Percentiles rank a stretch among this genome's conserved stretches.
Evolutionary conservation across 2,888 invertebrate species (phyloP).

Genomic region (Heliconius ismenius): DNA sequence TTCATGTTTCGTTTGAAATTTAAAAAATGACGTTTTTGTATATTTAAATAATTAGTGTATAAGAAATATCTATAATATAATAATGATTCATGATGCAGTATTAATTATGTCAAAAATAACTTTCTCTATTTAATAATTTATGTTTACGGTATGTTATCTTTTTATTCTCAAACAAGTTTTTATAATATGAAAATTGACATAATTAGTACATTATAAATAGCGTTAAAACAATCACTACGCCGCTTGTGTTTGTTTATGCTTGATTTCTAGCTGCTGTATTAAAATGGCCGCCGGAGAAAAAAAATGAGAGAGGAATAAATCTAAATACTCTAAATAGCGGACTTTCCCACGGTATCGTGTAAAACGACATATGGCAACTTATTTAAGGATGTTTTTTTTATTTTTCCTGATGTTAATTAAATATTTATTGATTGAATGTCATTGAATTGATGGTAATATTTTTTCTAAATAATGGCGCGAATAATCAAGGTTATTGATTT

Average conservation of each 20-base stretch:
- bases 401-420: neutral
- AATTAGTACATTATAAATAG: constrained; percentile 36
- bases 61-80: neutral
- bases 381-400: neutral
- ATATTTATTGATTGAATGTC: neutral
- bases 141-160: neutral
- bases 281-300: constrained; percentile 41
- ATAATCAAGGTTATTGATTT: neutral
- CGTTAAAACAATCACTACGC: constrained; percentile 55
- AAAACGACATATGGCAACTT: constrained; percentile 21
- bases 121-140: constrained; percentile 10
- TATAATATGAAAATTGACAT: constrained; percentile 28
- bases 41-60: no score
- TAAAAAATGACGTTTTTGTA: constrained; percentile 7
- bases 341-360: constrained; percentile 46
- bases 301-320: constrained; percentile 30
- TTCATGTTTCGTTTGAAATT: constrained; percentile 25
- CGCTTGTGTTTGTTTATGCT: constrained; percentile 68
- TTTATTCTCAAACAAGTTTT: neutral
- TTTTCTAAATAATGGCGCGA: neutral
- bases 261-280: constrained; percentile 60
- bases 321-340: constrained; percentile 18
- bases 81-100: neutral
- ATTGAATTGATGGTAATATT: constrained; percentile 9
- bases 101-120: constrained; percentile 36